Base-by-base conservation (phyloP, 2,113 vertebrate genomes). In the Falco punctatus region DNA sequence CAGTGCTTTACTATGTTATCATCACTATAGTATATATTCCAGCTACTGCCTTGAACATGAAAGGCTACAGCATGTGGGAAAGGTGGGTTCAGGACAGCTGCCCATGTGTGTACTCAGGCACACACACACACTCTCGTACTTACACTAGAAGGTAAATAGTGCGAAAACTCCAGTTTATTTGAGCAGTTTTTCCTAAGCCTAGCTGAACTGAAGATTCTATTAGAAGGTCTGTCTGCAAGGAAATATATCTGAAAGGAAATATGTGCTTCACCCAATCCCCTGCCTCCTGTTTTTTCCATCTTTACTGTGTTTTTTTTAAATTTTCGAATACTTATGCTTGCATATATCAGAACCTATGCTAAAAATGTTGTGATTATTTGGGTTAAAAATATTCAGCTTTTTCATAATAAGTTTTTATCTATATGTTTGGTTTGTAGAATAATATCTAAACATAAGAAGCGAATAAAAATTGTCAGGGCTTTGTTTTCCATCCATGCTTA, bases 101-200 rank as follows among this genome's bases (percentile, higher is more conserved):
- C 1, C 1, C 8, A 6, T 19, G 7, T 28, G 17, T 51, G 10
- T 7, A 6, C 13, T 26, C 2, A 0, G 1, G 2, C 10, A 5
- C 2, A 1, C 26, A 1, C 24, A 4, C 13, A 4, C 3, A 1
- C 40, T 20, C 11, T 22, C 24, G 26, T 10, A 40, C 26, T 19
- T 64, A 19, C 12, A 13, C n/a, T 28, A 33, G 26, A 19, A 10
- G 18, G n/a, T 9, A 62, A 69, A 35, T 24, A 1, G 1, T 28
- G 32, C 18, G 22, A 44, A 70, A 64, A 33, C 18, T 33, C 18
- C 15, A 13, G 10, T 79, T 64, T 59, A 35, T 88, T 66, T 79
- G n/a, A 79, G 49, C 7, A 48, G 8, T 17, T 44, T 49, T 67
- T 55, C 66, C 48, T 70, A 44, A 80, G 21, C 11, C 32, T 69